phyloP scores from a whole-genome alignment of 2,888 invertebrate genomes.

The Megamerina dolium region DNA sequence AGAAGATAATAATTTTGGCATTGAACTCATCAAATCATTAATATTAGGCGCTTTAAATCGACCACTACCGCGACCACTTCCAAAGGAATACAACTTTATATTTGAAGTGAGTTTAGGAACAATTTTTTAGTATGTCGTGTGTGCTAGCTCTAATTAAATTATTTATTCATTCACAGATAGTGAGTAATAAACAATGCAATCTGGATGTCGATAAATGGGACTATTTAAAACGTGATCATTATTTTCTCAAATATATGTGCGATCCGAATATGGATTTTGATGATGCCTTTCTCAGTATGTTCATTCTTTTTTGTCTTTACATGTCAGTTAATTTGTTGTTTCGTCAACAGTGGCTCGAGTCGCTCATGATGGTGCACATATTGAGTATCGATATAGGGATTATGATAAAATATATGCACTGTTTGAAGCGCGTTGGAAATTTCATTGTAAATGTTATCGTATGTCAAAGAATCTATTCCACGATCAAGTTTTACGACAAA shows the following conservation, averaged over 20 bases:
- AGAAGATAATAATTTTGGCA: slow-evolving; percentile 27
- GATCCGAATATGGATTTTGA: slow-evolving; percentile 32
- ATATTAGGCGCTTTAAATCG: slow-evolving; percentile 31
- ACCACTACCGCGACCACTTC: slow-evolving; percentile 21
- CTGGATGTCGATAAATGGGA: slow-evolving; percentile 66
- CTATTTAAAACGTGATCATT: slow-evolving; percentile 58
- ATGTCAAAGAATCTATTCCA: slow-evolving; percentile 6
- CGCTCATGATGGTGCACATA: slow-evolving; percentile 33
- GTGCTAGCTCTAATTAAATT: background rate
- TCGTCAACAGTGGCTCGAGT: slow-evolving; percentile 29
- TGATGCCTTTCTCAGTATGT: slow-evolving; percentile 31
- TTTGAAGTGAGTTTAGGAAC: slow-evolving; percentile 32
- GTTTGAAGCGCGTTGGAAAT: slow-evolving; percentile 48
- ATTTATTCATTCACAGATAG: slow-evolving; percentile 43
- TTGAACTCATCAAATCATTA: slow-evolving; percentile 37
- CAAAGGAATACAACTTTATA: slow-evolving; percentile 29
- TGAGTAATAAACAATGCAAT: slow-evolving; percentile 55
- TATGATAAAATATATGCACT: slow-evolving; percentile 49
- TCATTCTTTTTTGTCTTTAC: background rate
- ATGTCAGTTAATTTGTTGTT: slow-evolving; percentile 6
- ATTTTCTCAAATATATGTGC: slow-evolving; percentile 26
- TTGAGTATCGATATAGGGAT: slow-evolving; percentile 52
- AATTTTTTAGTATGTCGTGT: background rate
- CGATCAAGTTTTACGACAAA: background rate
- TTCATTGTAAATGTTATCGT: slow-evolving; percentile 53